phyloP scores from a whole-genome alignment of 1,140 invertebrate species.

The Ips nitidus region DNA sequence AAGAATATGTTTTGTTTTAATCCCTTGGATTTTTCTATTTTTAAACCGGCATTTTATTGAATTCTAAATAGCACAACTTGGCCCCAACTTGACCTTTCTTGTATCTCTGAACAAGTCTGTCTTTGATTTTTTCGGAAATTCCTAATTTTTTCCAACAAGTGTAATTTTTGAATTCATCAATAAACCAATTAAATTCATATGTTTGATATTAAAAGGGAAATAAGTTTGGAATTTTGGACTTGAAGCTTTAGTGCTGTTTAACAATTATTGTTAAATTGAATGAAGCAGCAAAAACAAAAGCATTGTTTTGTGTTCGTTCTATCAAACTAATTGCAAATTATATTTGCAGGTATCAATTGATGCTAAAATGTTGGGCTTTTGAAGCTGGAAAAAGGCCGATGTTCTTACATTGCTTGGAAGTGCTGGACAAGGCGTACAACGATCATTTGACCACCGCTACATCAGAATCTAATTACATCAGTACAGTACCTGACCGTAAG shows the following conservation, averaged over 20 bases:
- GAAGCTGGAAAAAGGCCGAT: conserved; percentile 72
- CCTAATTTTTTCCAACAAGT: too few species aligned
- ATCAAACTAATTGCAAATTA: conserved; percentile 6
- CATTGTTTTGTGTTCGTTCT: neutral
- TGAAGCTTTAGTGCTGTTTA: neutral
- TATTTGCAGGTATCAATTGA: conserved; percentile 68
- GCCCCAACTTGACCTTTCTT: too few species aligned
- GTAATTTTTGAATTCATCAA: too few species aligned
- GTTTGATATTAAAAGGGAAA: too few species aligned
- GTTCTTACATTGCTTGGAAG: conserved; percentile 73
- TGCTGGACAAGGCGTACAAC: conserved; percentile 57
- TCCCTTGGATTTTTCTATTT: too few species aligned
- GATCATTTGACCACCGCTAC: conserved; percentile 42
- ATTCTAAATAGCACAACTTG: too few species aligned
- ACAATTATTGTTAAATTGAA: neutral
- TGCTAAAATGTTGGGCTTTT: conserved; percentile 79
- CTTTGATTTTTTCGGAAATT: too few species aligned
- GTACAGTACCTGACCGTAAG: conserved; percentile 50
- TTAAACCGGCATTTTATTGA: too few species aligned
- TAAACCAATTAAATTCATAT: too few species aligned
- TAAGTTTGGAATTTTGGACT: too few species aligned
- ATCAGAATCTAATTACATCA: conserved; percentile 49
- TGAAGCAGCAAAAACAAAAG: neutral
- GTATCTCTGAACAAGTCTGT: too few species aligned
- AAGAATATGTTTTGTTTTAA: too few species aligned